A percentile compares a stretch with the other conserved stretches of the same genome.
phyloP scores from a whole-genome alignment of 2,113 vertebrate species.

The Lethenteron reissneri region DNA sequence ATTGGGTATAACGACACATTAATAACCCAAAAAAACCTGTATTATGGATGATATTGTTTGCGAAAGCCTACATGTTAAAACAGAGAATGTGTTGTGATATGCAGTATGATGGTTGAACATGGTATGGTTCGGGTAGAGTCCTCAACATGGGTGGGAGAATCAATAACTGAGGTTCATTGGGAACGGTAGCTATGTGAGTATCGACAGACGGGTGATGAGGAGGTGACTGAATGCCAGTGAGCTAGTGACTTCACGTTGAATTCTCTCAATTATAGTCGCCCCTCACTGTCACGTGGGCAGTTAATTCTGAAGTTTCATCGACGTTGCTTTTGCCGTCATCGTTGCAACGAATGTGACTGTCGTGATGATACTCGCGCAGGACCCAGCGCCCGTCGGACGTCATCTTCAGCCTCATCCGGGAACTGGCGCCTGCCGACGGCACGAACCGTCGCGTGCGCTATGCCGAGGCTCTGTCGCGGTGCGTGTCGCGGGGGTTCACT shows the following conservation, averaged over 20 bases:
- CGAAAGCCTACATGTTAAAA: no score
- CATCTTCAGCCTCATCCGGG: constrained; percentile 55
- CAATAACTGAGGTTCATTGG: no score
- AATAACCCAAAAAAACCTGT: no score
- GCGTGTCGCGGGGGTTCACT: constrained; percentile 51
- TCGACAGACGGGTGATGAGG: no score
- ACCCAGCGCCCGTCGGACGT: constrained; percentile 44
- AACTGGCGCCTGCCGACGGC: constrained; percentile 32
- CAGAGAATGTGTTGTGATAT: no score
- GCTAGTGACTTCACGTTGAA: not conserved
- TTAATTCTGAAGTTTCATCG: not conserved
- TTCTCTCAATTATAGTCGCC: not conserved
- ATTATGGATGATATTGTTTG: no score
- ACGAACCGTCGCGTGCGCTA: constrained; percentile 23
- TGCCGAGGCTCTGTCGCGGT: constrained; percentile 47
- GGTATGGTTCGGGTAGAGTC: no score
- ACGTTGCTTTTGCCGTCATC: not conserved
- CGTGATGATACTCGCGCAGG: constrained; percentile 17
- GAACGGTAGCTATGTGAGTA: no score
- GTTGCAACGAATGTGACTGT: not conserved
- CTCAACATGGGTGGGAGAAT: no score
- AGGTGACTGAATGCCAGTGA: not conserved
- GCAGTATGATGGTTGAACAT: no score
- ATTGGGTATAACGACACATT: no score
- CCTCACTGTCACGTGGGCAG: not conserved